Percentiles rank a stretch among this genome's conserved stretches.
These are phyloP conservation scores for Dysmachus trigonus DNA, from an alignment of 2,888 invertebrate genomes.

Conservation along the genomic window DNA sequence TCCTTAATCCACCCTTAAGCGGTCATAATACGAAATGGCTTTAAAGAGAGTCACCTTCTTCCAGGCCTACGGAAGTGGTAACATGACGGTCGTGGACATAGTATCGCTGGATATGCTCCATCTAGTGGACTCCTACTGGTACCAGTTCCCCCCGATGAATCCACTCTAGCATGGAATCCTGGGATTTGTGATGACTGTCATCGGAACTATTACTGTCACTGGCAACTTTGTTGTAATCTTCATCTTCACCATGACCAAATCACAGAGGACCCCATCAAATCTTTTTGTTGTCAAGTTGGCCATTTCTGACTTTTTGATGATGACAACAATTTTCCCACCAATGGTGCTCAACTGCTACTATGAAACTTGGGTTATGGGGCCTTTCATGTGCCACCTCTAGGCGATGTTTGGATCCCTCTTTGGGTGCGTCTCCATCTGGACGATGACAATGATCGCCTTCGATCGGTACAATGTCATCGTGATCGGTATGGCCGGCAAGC, in stretches of 20 bases:
- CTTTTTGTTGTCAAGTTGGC: conserved; percentile 90
- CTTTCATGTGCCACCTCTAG: conserved; percentile 87
- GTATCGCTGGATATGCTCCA: conserved; percentile 74
- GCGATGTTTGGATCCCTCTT: conserved; percentile 79
- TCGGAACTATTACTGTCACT: conserved; percentile 68
- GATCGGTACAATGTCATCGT: conserved; percentile 72
- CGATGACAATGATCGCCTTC: conserved; percentile 68
- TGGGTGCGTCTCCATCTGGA: conserved; percentile 70
- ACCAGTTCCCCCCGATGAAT: conserved; percentile 89
- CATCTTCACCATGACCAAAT: conserved; percentile 63
- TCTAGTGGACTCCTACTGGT: conserved; percentile 80
- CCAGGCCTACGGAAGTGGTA: conserved; percentile 17
- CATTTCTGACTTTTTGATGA: conserved; percentile 90
- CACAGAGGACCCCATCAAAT: conserved; percentile 87
- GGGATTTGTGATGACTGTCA: conserved; percentile 79
- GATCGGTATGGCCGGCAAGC: conserved; percentile 67
- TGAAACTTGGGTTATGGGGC: conserved; percentile 67
- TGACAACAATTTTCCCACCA: conserved; percentile 67
- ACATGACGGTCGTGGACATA: conserved; percentile 37
- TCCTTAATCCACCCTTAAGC: background rate
- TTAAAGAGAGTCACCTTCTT: conserved; percentile 1
- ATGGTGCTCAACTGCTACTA: conserved; percentile 87
- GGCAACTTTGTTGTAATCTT: conserved; percentile 64
- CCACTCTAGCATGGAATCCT: conserved; percentile 86
- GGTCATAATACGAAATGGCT: background rate